Percentiles rank a stretch among this genome's conserved stretches.
These are phyloP conservation scores for Nannobrachium achirus DNA, from an alignment of 2,113 vertebrate genomes.

Conservation along the genomic window DNA sequence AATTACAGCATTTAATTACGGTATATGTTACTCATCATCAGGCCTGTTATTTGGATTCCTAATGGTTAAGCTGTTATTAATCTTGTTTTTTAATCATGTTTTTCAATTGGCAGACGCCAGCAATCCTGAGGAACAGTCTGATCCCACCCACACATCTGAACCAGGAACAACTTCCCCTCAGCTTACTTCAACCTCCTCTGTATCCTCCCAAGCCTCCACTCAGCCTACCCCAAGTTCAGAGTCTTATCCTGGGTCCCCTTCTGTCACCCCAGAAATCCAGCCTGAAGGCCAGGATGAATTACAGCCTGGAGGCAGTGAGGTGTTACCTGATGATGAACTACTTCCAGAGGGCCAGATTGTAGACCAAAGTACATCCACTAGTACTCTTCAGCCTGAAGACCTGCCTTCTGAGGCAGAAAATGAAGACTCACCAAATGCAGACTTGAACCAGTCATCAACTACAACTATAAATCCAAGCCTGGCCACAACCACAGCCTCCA, in stretches of 20 bases:
- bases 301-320: not conserved
- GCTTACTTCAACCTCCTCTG: slow-evolving; percentile 6
- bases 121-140: not conserved
- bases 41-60: not conserved
- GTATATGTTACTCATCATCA: not conserved
- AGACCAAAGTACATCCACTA: not conserved
- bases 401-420: not conserved
- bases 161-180: slow-evolving; percentile 16
- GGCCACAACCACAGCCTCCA: not conserved
- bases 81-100: not conserved
- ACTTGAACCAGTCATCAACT: not conserved
- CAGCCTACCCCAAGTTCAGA: not conserved
- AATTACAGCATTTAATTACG: not conserved
- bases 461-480: not conserved
- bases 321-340: not conserved
- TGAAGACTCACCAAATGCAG: not conserved
- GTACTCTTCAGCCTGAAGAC: no score
- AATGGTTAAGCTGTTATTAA: not conserved
- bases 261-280: not conserved
- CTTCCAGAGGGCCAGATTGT: not conserved
- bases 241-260: slow-evolving; percentile 4
- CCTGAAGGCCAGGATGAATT: not conserved
- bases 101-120: slow-evolving; percentile 18
- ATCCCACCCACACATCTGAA: not conserved
- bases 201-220: not conserved